Evolutionary conservation across 2,888 invertebrate genomes (phyloP), one percentile per base, ranked within the genome.

Genomic region (Chymomyza procnemis): DNA sequence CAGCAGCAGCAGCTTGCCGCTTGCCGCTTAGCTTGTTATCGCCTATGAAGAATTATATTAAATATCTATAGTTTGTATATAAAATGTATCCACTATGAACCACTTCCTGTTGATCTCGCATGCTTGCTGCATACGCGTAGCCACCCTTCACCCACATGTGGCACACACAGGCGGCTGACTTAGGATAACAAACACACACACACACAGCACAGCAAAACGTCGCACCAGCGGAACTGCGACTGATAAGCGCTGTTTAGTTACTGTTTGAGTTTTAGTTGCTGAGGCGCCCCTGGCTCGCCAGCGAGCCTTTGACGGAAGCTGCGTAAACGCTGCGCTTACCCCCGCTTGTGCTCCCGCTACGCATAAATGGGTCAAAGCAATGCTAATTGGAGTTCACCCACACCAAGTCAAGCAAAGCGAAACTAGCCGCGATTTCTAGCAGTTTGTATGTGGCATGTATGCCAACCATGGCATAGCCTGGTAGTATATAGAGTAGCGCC

Each of bases 111-210:
- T 85, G 79, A 78, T 83, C 73, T 69, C 73, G 21, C 54, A 14
- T 12, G 12, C 34, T 41, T 41, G 34, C 34, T 12, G 34, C 34
- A 12, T 41, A 41, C 12, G 34, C 34, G 75, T 67, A 70, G 84
- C 77, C 89, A 88, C 89, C 88, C 88, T 89, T 88, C 89, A 88
- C 88, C 88, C 88, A 88, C 88, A 88, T 89, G 86, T 66, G 67
- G 58, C 14, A 71, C 74, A 62, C 61, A 56, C n/a, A n/a, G n/a
- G n/a, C n/a, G n/a, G n/a, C n/a, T n/a, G 48, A 82, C 77, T 83
- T 89, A 88, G 88, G 89, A 89, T 88, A 88, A 84, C 59, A 56
- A 63, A 68, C 64, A 26, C 26, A 26, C 6, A 26, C 6, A n/a
- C n/a, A n/a, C n/a, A n/a, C n/a, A n/a, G n/a, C n/a, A n/a, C n/a